Evolutionary conservation across 2,888 invertebrate species (phyloP).

Genomic region (Blastobasis adustella): DNA sequence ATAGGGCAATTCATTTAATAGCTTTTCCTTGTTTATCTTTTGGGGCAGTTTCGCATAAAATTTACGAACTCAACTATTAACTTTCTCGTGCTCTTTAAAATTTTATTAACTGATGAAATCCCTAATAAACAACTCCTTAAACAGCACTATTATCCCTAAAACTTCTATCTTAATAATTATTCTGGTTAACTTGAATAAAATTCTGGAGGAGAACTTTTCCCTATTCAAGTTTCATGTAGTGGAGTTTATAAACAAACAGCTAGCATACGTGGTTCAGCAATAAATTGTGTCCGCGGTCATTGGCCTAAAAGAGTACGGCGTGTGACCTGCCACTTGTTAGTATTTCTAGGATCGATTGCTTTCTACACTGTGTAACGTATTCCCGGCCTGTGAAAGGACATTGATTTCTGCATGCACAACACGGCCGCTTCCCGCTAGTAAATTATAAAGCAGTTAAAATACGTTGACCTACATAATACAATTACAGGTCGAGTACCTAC

Average conservation of each 20-base stretch:
- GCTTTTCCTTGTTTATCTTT: too few species aligned
- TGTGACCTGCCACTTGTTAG: slow-evolving; percentile 10
- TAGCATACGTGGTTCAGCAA: neutral
- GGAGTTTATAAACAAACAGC: slow-evolving; percentile 6
- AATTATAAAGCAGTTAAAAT: too few species aligned
- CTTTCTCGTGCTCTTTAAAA: neutral
- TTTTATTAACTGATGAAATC: neutral
- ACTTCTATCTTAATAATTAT: neutral
- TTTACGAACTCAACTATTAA: neutral
- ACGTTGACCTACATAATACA: too few species aligned
- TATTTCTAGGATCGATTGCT: slow-evolving; percentile 17
- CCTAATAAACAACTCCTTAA: too few species aligned
- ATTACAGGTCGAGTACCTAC: too few species aligned
- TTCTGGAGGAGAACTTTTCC: neutral
- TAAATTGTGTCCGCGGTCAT: slow-evolving; percentile 9
- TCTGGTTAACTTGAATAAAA: neutral
- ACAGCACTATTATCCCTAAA: neutral
- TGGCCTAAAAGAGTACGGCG: slow-evolving; percentile 8
- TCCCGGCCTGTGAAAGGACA: neutral
- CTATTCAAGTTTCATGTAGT: neutral
- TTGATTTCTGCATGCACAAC: slow-evolving; percentile 10
- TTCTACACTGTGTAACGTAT: slow-evolving; percentile 3
- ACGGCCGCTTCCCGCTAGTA: too few species aligned
- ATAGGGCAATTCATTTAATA: too few species aligned
- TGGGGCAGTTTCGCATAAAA: neutral